phyloP scores from a whole-genome alignment of 2,797 vertebrate species.

The Pelochelys cantorii region DNA sequence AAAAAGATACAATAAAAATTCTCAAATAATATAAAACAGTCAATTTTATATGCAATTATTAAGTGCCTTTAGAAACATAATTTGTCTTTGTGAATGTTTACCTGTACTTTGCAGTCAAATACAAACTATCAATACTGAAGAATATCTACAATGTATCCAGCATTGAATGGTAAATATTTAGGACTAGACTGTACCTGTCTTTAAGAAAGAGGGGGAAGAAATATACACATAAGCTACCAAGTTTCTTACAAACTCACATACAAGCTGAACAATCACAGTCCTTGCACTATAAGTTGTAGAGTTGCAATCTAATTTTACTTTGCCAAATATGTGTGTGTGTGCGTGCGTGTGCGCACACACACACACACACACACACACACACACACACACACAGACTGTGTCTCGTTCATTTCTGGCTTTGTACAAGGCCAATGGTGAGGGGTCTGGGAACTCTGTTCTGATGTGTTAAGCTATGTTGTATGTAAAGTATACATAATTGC shows the following conservation, averaged over 20 bases:
- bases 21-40: neutral
- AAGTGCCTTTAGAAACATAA: neutral
- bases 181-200: neutral
- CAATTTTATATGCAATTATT: neutral
- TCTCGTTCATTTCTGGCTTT: neutral
- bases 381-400: neutral
- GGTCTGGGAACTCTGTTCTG: neutral
- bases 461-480: neutral
- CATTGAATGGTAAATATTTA: neutral
- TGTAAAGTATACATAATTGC: too few species aligned
- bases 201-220: neutral
- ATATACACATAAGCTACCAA: neutral
- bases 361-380: neutral
- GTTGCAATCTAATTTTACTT: neutral
- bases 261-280: too few species aligned
- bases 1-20: neutral
- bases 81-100: neutral
- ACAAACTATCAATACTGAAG: neutral
- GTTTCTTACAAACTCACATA: neutral
- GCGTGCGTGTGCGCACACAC: too few species aligned
- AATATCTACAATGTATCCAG: neutral
- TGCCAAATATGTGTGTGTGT: neutral
- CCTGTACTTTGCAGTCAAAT: neutral
- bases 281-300: fast-evolving
- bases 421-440: neutral